Evolutionary conservation across 2,888 invertebrate species (phyloP).

Genomic region (Lacanobia wlatinum): DNA sequence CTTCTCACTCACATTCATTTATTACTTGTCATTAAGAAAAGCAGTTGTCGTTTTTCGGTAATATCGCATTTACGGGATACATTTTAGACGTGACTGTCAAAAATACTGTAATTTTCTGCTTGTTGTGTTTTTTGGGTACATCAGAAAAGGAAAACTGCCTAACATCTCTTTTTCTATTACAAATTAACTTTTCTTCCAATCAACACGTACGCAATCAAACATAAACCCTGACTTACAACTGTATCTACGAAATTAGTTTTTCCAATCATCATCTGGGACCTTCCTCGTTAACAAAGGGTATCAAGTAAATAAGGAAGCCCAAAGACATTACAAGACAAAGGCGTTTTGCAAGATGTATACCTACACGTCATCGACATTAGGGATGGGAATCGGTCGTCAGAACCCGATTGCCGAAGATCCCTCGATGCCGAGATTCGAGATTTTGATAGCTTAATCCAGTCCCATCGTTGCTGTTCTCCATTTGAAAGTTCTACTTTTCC

Average conservation of each 20-base stretch:
- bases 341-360: neutral
- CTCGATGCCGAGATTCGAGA: conserved; percentile 22
- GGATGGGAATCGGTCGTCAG: conserved; percentile 30
- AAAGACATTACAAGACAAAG: conserved; percentile 47
- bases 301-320: conserved; percentile 35
- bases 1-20: neutral
- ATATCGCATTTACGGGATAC: neutral
- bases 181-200: neutral
- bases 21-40: neutral
- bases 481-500: conserved; percentile 53
- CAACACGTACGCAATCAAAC: neutral
- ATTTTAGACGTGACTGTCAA: neutral
- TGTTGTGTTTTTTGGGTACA: too few relatives aligned
- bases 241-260: conserved; percentile 41
- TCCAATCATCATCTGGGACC: conserved; percentile 48
- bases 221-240: neutral
- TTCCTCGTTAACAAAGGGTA: conserved; percentile 40
- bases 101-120: neutral
- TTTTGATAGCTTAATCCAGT: conserved; percentile 61
- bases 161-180: too few relatives aligned
- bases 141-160: too few relatives aligned
- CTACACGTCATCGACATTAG: conserved; percentile 40
- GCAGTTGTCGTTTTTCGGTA: too few relatives aligned
- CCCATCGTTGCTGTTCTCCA: conserved; percentile 45
- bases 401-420: conserved; percentile 43